Evolutionary conservation across 2,888 invertebrate species (phyloP), one percentile per base, ranked within the genome.

Genomic region (Norana najaformis): DNA sequence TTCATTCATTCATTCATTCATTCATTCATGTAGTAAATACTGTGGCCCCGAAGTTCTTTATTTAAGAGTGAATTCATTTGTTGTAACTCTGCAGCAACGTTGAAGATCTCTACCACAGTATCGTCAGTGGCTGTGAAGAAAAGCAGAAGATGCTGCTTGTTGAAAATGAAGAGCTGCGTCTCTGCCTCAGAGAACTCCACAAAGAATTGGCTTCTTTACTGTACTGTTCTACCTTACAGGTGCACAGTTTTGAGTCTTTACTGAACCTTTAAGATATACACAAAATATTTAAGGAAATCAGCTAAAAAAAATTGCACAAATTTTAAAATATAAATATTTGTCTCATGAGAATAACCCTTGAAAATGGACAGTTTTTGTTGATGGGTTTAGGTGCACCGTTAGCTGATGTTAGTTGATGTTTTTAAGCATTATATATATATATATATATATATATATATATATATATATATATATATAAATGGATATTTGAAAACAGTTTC

Each of bases 61-160:
- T n/a, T n/a, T 1, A 16, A 69, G 11, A n/a, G 8, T 8, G n/a
- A 69, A 69, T 69, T 69, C 30, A 69, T 69, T 69, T 69, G 69
- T 69, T 69, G 30, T 69, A 69, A 69, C 69, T 69, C n/a, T 69
- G 69, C 85, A 85, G 85, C 85, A 85, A 85, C 14, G 37, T 85
- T 37, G 85, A 85, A 85, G 85, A 85, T 37, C 37, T 85, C 36
- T 85, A 85, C 36, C 85, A n/a, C 20, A 85, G 85, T 37, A 35
- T 36, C 5, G 37, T 85, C 35, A 85, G 37, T 18, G 23, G 11
- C 14, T 85, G 85, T 85, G 85, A 85, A 37, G 35, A 35, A 23
- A 85, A 85, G 34, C 85, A 85, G 85, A 85, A 85, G 85, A 85
- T 35, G 37, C n/a, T 85, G 35, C 85, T 85, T 36, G 36, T 85